Base-by-base conservation (phyloP, 1,140 invertebrate species). In the Archivesica marissinica region DNA sequence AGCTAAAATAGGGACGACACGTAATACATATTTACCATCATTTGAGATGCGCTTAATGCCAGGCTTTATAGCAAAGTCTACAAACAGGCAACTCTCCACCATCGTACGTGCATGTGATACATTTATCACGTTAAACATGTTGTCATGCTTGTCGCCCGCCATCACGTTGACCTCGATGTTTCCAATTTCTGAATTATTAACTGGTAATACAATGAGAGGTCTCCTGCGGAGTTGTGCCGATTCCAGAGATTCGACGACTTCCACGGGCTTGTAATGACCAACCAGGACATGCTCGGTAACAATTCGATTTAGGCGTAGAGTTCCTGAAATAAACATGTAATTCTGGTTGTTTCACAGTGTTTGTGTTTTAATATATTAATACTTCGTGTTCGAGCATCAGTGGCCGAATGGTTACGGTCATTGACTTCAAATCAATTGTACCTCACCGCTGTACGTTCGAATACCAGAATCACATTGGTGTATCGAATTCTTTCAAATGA, bases 201-300 rank as follows among this genome's bases (percentile, higher is more conserved):
- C 35, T 23, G 79, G 79, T 39, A 81, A 1, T 20, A 81, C 41
- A 39, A 81, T 38, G 15, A 81, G 59, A 0, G 79, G 70, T 61
- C 79, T 66, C 23, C 28, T 30, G 15, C 47, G 44, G 30, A 70
- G 7, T 7, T 13, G 25, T 23, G 15, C 76, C 7, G 17, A 28
- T 30, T 78, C 54, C 4, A 17, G 20, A 4, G 30, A 30, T 0
- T 23, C 47, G 6, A 30, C 0, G 1, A 50, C 77, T 13, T 9
- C 33, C 1, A 79, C 28, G 25, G 77, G 77, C 47, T 79, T 79
- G 59, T 79, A 79, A 35, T 79, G 77, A 17, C 77, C 77, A 20
- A 79, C 44, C 13, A 81, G 33, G 0, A 81, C 79, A 11, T 68
- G 41, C 33, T 81, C 64, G 15, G 61, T 72, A 9, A 81, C 79